phyloP scores from a whole-genome alignment of 2,888 invertebrate genomes.

The Allolobophora icterica region DNA sequence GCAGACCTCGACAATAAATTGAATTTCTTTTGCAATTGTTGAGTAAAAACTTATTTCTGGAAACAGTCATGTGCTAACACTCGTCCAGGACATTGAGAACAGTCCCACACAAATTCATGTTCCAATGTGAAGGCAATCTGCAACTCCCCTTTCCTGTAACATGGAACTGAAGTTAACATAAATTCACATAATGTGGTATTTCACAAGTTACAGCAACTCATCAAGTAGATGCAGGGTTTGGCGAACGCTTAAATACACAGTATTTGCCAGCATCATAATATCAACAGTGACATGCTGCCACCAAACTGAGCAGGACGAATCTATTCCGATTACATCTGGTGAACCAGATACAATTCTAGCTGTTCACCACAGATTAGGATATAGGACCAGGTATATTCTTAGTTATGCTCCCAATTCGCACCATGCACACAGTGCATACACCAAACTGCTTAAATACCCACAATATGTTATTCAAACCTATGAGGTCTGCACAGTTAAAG shows the following conservation, averaged over 20 bases:
- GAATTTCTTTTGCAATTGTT: no score
- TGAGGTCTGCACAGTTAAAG: no score
- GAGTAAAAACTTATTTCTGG: neutral
- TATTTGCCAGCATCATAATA: no score
- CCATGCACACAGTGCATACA: neutral
- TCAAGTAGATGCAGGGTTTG: neutral
- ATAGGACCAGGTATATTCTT: neutral
- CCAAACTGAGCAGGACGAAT: no score
- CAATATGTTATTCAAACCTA: neutral
- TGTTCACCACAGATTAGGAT: neutral
- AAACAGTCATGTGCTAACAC: neutral
- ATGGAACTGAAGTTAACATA: neutral
- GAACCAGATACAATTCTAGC: neutral
- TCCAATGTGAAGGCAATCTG: neutral
- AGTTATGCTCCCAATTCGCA: neutral
- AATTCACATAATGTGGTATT: neutral
- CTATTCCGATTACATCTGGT: no score
- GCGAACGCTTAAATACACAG: no score
- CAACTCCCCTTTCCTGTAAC: neutral
- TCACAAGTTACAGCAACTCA: neutral
- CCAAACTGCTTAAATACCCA: neutral
- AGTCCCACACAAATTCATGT: neutral
- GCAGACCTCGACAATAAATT: neutral
- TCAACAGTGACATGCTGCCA: no score
- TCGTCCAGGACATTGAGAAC: neutral